phyloP scores from a whole-genome alignment of 1,140 invertebrate species.

The Planococcus citri region DNA sequence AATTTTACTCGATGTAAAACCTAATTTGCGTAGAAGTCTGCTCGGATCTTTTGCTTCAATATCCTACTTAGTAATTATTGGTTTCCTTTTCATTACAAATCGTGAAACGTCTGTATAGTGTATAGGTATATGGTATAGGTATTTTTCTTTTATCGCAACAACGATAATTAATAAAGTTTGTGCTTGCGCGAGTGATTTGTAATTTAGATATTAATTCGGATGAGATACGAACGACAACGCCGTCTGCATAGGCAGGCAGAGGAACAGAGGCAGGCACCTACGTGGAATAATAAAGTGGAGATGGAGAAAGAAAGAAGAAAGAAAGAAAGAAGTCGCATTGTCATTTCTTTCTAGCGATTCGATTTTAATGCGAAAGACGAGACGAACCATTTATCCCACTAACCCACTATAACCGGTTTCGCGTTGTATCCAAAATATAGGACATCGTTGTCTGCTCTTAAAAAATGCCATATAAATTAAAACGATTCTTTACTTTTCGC shows the following conservation, averaged over 20 bases:
- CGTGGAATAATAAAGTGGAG: neutral
- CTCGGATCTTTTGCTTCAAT: too few relatives aligned
- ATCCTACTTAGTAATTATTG: too few relatives aligned
- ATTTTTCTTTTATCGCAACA: too few relatives aligned
- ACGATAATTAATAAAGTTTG: too few relatives aligned
- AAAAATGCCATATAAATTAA: slow-evolving; percentile 19
- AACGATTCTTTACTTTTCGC: neutral
- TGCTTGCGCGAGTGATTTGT: neutral
- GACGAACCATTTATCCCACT: slow-evolving; percentile 18
- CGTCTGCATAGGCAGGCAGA: too few relatives aligned
- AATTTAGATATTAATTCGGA: slow-evolving; percentile 4
- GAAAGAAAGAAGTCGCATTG: slow-evolving; percentile 14
- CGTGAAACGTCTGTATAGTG: too few relatives aligned
- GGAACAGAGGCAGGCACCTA: neutral
- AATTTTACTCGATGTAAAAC: too few relatives aligned
- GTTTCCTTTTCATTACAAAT: too few relatives aligned
- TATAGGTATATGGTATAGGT: too few relatives aligned
- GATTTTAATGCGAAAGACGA: slow-evolving; percentile 19
- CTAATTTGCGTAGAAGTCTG: too few relatives aligned
- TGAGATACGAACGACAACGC: neutral
- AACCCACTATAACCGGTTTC: slow-evolving; percentile 16
- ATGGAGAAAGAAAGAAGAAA: neutral
- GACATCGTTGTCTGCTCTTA: slow-evolving; percentile 15
- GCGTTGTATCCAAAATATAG: slow-evolving; percentile 12
- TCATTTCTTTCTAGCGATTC: slow-evolving; percentile 10